These are phyloP conservation scores for Gulo gulo DNA, from an alignment of 2,113 vertebrate species.

Conservation along the genomic window DNA sequence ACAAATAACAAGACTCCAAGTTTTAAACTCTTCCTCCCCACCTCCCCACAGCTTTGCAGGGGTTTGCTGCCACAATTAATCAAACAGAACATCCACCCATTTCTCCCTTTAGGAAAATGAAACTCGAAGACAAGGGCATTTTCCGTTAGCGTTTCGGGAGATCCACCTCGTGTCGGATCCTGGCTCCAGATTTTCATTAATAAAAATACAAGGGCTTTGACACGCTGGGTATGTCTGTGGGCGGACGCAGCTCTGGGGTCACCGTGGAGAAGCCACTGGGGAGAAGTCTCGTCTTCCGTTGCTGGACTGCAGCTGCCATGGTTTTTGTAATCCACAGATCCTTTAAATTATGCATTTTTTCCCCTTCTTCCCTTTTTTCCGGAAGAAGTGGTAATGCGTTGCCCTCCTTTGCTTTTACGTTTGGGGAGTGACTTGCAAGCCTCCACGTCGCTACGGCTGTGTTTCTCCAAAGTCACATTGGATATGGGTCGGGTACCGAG, in stretches of 20 bases:
- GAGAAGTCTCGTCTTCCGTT: background rate
- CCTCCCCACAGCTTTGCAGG: background rate
- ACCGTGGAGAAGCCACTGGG: background rate
- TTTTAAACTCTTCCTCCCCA: slow-evolving; percentile 42
- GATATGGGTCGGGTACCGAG: background rate
- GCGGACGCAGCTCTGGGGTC: too few relatives aligned
- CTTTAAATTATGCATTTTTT: background rate
- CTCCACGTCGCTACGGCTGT: background rate
- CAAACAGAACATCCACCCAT: background rate
- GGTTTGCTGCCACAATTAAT: slow-evolving; percentile 16
- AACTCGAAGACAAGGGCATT: background rate
- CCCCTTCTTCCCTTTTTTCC: background rate
- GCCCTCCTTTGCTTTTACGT: background rate
- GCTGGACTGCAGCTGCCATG: background rate
- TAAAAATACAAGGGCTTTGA: background rate
- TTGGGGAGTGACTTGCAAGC: background rate
- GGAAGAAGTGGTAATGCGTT: background rate
- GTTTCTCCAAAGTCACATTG: background rate
- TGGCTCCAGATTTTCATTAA: background rate
- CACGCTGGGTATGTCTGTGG: background rate
- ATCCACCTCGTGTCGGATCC: background rate
- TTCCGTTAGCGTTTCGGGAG: background rate
- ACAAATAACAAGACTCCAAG: slow-evolving; percentile 37
- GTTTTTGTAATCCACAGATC: background rate
- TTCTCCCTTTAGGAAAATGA: slow-evolving; percentile 36